Base-by-base conservation (phyloP, 1,140 invertebrate species). In the Ganaspis sp. region DNA sequence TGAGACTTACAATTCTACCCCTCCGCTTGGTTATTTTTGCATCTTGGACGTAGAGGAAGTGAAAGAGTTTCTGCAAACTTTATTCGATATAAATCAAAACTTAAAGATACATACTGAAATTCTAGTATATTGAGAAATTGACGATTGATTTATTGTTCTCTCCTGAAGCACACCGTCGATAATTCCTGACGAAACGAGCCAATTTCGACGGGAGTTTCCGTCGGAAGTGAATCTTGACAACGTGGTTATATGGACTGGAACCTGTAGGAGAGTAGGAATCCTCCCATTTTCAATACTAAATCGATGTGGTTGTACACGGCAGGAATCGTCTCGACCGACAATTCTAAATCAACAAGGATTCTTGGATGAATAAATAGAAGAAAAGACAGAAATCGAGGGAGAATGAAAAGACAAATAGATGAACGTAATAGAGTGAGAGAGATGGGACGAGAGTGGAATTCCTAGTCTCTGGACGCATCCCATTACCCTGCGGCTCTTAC, bases 401-500 rank as follows among this genome's bases (percentile, higher is more conserved):
- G 23, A 15, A 19, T 23, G 23, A 64, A 19, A 58, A 58, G 53
- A 58, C 0, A 26, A 17, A 58, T 17, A 26, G 53, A 58, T 34
- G 53, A 23, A 21, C 6, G 53, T 77, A 11, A 72, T 5, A 73
- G 64, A 38, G 54, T 4, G 64, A 21, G 49, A 38, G 53, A 54
- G 53, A 29, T 19, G 64, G 21, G 45, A 54, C 29, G 19, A 38
- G 42, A 37, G 40, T 29, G 49, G 21, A 73, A 74, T 38, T 49
- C 40, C 74, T 45, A 78, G 77, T 81, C 75, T 75, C 75, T 58
- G 73, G 71, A 74, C 74, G 76, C 73, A 29, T 17, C 69, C 72
- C 72, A 23, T 58, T 72, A 29, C 73, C 70, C 76, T 70, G 72
- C 76, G 29, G 23, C 64, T 37, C 69, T 53, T 64, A 69, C 73